Evolutionary conservation across 2,113 vertebrate species (phyloP).

Genomic region (Alaudala cheleensis): DNA sequence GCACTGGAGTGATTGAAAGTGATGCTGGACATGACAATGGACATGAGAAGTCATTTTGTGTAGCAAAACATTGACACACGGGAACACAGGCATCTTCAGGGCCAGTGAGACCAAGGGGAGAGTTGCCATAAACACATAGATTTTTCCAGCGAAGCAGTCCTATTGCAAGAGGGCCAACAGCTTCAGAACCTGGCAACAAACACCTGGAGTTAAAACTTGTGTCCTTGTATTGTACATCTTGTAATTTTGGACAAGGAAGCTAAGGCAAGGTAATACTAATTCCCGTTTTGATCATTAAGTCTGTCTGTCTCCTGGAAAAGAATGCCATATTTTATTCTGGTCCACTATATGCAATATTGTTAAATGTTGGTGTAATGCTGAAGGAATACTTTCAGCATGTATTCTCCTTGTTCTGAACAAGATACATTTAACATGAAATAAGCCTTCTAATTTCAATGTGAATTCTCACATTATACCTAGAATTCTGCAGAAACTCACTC

Average conservation of each 20-base stretch:
- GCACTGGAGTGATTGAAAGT: slow-evolving; percentile 86
- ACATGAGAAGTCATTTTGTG: slow-evolving; percentile 72
- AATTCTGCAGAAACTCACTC: neutral
- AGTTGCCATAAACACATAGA: slow-evolving; percentile 57
- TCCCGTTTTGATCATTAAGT: neutral
- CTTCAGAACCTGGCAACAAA: slow-evolving; percentile 74
- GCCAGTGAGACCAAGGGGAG: slow-evolving; percentile 57
- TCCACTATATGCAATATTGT: neutral
- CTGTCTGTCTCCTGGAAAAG: neutral
- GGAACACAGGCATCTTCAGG: slow-evolving; percentile 73
- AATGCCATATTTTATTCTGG: neutral
- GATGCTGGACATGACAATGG: slow-evolving; percentile 88
- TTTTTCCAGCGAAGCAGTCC: slow-evolving; percentile 86
- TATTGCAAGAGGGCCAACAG: slow-evolving; percentile 78
- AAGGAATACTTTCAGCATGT: neutral
- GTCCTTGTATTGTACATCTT: neutral
- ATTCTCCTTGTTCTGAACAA: neutral
- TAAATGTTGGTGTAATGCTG: neutral
- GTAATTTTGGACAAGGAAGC: neutral
- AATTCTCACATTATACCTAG: neutral
- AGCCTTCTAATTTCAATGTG: neutral
- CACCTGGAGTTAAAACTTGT: neutral
- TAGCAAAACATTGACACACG: slow-evolving; percentile 56
- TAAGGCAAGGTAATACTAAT: neutral
- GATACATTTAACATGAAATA: neutral